These are phyloP conservation scores for Bombus pascuorum DNA, from an alignment of 1,140 invertebrate genomes.

Conservation along the genomic window DNA sequence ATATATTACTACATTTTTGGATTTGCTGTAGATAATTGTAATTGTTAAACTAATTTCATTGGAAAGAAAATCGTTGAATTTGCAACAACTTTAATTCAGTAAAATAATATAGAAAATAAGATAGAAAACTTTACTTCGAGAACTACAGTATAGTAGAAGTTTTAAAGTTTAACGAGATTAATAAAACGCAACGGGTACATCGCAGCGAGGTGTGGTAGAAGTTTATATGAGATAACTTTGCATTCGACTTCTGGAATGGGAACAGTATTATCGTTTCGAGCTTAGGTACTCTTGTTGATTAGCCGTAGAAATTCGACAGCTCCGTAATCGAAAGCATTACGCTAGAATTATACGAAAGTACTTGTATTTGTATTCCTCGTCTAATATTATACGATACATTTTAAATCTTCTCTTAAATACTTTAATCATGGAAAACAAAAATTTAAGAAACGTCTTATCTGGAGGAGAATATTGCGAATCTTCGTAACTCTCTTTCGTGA, in stretches of 20 bases:
- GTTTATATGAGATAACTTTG: constrained; percentile 70
- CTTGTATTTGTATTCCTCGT: not conserved
- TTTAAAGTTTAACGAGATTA: constrained; percentile 58
- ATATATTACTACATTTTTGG: too few species aligned
- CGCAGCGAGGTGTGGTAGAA: constrained; percentile 34
- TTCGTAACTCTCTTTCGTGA: not conserved
- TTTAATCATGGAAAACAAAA: not conserved
- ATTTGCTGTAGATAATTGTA: not conserved
- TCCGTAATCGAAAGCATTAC: constrained; percentile 50
- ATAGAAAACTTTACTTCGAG: constrained; percentile 22
- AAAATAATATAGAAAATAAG: not conserved
- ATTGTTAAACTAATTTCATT: not conserved
- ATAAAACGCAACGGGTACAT: constrained; percentile 47
- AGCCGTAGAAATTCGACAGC: constrained; percentile 58
- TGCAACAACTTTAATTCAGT: not conserved
- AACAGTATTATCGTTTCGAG: constrained; percentile 53
- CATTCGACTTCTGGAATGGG: constrained; percentile 46
- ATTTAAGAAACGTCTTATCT: not conserved
- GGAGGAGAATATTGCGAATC: not conserved
- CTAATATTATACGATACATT: not conserved
- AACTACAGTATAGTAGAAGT: constrained; percentile 37
- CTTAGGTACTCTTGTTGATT: constrained; percentile 64
- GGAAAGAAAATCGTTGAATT: not conserved
- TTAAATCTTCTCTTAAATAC: not conserved
- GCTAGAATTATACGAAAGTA: not conserved